Conservation (phyloP, 2,888 invertebrate species). For the Nomada ferruginata region DNA sequence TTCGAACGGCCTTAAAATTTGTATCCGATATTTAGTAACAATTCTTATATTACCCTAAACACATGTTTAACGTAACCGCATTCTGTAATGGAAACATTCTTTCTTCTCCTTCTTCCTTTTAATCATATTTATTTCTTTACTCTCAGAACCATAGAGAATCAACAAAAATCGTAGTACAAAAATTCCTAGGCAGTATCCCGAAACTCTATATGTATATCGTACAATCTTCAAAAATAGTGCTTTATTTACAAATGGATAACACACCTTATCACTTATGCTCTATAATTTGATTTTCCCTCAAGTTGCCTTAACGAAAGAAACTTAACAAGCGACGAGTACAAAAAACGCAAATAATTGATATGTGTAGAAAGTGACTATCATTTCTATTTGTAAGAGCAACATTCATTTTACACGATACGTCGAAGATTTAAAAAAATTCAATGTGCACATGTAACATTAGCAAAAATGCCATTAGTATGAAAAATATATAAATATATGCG, state of each 20-base stretch:
- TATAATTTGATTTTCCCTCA: background rate
- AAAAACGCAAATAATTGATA: conserved; percentile 15
- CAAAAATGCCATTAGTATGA: conserved; percentile 30
- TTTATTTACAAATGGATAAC: conserved; percentile 30
- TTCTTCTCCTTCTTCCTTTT: too few species aligned
- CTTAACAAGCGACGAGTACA: background rate
- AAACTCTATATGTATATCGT: background rate
- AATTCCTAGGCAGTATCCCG: background rate
- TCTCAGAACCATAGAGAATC: conserved; percentile 11
- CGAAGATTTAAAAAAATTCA: background rate
- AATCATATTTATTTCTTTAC: conserved; percentile 10
- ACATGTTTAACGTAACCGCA: background rate
- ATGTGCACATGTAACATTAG: background rate
- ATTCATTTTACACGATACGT: background rate
- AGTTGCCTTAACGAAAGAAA: background rate
- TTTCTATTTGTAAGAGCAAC: background rate
- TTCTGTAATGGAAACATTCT: background rate
- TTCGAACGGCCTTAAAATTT: background rate
- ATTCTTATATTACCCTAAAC: background rate
- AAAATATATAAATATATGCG: conserved; percentile 41
- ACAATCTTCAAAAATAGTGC: background rate
- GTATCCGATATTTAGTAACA: background rate
- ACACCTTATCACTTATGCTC: background rate
- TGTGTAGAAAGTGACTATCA: conserved; percentile 13
- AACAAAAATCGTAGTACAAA: conserved; percentile 8